Base-by-base conservation (phyloP, 92 coral and sea anemone genomes). In the Bergia sp. region DNA sequence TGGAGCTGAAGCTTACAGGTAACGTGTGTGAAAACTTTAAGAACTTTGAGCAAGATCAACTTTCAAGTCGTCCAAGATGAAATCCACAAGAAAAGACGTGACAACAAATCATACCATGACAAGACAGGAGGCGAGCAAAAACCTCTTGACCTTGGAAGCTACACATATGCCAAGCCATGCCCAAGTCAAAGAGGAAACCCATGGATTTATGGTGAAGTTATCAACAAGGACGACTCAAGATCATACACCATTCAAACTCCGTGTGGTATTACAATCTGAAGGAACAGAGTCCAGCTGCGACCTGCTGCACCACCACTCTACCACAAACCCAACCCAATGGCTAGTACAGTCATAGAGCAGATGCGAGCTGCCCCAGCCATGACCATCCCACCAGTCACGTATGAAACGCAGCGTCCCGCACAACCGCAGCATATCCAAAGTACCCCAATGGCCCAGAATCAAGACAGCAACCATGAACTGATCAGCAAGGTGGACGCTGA, bases 131-230 rank as follows among this genome's bases (percentile, higher is more conserved):
- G 43, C 61, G 86, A 82, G 78, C 89, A 81, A 20, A 44, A 7
- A 29, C 71, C 89, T 49, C 40, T 90, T 80, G 29, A 40, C 20
- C 47, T 76, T 47, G 87, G 89, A 53, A 61, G 69, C 53, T 86
- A 86, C 47, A 89, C 89, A 16, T 92, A 90, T 73, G 91, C 91
- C 64, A 92, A 86, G 50, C 92, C 94, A 65, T 82, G 71, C 0
- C 91, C 91, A 36, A 57, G 49, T 44, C 84, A 75, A 12, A 81
- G 61, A 3, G 73, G 89, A 5, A 85, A 89, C 61, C 89, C 89
- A 49, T 89, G 89, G 89, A 76, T 89, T 83, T 71, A 89, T 50
- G 92, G 85, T 39, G 85, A 85, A 77, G 73, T 90, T 13, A 78
- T 72, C 38, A 41, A 38, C 47, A 7, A 67, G 2, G 86, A 69